Percentiles rank a stretch among this genome's conserved stretches.
Evolutionary conservation across 1,140 invertebrate species (phyloP).

Genomic region (Eriosoma lanigerum): DNA sequence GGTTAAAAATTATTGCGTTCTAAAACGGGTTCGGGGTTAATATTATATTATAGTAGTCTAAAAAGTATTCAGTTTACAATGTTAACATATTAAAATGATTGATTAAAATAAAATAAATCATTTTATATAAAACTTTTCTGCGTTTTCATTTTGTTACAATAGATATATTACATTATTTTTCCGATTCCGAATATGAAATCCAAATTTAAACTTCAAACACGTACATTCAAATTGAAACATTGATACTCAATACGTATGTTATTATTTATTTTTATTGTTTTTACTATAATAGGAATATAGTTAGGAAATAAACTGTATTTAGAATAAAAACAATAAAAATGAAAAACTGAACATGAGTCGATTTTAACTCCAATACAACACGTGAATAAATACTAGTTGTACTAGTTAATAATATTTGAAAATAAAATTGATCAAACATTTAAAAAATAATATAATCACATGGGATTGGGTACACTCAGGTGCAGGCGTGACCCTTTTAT

Average conservation of each 20-base stretch:
- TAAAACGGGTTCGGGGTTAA: no score
- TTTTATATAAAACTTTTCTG: no score
- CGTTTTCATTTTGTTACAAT: no score
- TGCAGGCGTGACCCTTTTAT: neutral
- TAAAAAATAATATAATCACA: slow-evolving; percentile 1
- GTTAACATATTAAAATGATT: no score
- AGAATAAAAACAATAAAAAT: slow-evolving; percentile 4
- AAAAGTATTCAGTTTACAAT: no score
- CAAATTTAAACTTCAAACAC: neutral
- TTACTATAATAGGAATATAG: neutral
- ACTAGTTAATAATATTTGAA: slow-evolving; percentile 13
- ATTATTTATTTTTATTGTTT: neutral
- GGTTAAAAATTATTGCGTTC: no score
- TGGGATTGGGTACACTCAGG: neutral
- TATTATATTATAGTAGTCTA: no score
- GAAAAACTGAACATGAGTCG: neutral
- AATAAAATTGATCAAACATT: slow-evolving; percentile 27
- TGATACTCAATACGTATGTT: neutral
- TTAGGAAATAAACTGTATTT: neutral
- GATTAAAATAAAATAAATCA: no score
- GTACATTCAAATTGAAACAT: neutral
- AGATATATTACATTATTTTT: no score
- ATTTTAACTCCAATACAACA: neutral
- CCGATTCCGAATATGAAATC: no score
- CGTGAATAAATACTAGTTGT: neutral